phyloP scores from a whole-genome alignment of 1,140 invertebrate genomes.

The Hylaeus volcanicus region DNA sequence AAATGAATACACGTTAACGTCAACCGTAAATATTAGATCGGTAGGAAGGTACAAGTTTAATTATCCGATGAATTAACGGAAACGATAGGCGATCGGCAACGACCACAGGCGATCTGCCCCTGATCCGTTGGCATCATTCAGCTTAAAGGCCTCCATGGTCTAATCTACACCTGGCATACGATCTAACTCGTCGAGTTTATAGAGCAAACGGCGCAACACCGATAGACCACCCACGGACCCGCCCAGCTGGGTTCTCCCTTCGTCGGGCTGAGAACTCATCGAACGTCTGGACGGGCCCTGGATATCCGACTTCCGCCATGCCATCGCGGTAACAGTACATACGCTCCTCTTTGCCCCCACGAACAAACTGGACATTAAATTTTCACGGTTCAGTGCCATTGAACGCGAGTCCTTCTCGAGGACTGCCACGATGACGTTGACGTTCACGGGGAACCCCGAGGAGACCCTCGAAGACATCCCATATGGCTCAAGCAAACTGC shows the following conservation, averaged over 20 bases:
- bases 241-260: conserved; percentile 30
- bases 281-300: conserved; percentile 8
- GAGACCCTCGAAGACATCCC: conserved; percentile 51
- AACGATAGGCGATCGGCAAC: background rate
- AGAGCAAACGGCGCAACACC: conserved; percentile 22
- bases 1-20: too few species aligned
- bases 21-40: too few species aligned
- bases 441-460: conserved; percentile 13
- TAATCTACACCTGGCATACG: conserved; percentile 48
- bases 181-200: conserved; percentile 50
- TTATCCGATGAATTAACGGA: background rate
- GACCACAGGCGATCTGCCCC: background rate
- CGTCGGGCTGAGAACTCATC: conserved; percentile 18
- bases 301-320: conserved; percentile 40
- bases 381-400: conserved; percentile 60
- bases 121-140: conserved; percentile 9
- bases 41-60: background rate
- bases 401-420: conserved; percentile 37
- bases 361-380: conserved; percentile 63
- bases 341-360: conserved; percentile 4
- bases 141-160: conserved; percentile 9
- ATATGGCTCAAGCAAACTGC: conserved; percentile 61
- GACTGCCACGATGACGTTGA: background rate
- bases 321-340: conserved; percentile 27
- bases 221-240: conserved; percentile 52